A percentile compares a stretch with the other conserved stretches of the same genome.
Conservation (phyloP, 2,797 vertebrate genomes). For the Schizothorax lantsangensis region DNA sequence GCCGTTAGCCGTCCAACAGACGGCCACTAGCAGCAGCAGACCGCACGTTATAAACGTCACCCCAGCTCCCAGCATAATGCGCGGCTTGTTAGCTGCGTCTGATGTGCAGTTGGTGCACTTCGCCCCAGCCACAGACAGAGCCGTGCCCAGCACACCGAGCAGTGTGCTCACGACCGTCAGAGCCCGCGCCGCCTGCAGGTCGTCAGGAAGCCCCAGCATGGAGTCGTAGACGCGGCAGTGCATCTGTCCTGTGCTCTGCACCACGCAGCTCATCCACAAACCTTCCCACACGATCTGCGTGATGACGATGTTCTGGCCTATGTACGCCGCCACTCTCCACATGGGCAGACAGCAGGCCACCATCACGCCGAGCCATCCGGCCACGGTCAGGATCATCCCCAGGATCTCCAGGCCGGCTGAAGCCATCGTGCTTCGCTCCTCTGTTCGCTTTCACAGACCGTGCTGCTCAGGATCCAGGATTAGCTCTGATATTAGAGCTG, state of each 20-base stretch:
- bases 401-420: constrained; percentile 83
- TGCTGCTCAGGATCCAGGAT: constrained; percentile 58
- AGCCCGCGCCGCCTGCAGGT: constrained; percentile 80
- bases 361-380: constrained; percentile 84
- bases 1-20: constrained; percentile 82
- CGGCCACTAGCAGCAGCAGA: constrained; percentile 77
- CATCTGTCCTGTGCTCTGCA: constrained; percentile 86
- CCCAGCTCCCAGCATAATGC: constrained; percentile 73
- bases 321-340: constrained; percentile 82
- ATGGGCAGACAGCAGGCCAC: constrained; percentile 83
- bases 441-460: constrained; percentile 15
- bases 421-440: constrained; percentile 68
- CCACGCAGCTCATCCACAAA: constrained; percentile 85
- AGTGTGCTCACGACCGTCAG: constrained; percentile 78
- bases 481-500: constrained; percentile 75
- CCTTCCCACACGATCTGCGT: constrained; percentile 86
- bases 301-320: constrained; percentile 85
- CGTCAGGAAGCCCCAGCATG: constrained; percentile 79
- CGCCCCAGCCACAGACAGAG: constrained; percentile 78
- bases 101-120: constrained; percentile 83
- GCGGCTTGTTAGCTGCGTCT: constrained; percentile 75
- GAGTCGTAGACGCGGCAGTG: constrained; percentile 84
- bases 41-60: constrained; percentile 73
- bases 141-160: constrained; percentile 73
- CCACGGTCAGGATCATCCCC: constrained; percentile 80